phyloP scores from a whole-genome alignment of 2,888 invertebrate genomes.

The Tipula unca region DNA sequence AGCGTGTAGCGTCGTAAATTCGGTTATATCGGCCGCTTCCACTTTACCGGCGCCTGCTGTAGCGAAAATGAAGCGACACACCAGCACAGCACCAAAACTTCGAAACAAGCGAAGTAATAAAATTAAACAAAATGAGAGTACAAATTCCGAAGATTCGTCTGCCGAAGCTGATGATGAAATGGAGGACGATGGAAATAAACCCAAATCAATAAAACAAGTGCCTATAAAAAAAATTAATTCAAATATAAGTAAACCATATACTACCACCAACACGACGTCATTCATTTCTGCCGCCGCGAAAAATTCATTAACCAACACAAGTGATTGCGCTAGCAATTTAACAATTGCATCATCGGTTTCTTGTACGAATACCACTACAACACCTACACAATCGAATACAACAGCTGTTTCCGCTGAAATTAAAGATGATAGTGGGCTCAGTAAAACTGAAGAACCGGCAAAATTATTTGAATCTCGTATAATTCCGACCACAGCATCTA shows the following conservation, averaged over 20 bases:
- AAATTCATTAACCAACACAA: not conserved
- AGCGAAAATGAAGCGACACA: not conserved
- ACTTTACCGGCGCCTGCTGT: not conserved
- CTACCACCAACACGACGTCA: not conserved
- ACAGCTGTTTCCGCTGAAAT: not conserved
- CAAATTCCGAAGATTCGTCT: conserved; percentile 51
- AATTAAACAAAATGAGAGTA: conserved; percentile 30
- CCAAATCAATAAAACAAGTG: conserved; percentile 15
- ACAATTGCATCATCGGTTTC: not conserved
- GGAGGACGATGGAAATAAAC: conserved; percentile 37
- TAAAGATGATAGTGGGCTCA: not conserved
- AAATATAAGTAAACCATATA: not conserved
- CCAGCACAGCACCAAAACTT: conserved; percentile 34
- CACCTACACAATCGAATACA: not conserved
- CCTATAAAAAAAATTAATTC: conserved; percentile 17
- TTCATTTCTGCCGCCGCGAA: not conserved
- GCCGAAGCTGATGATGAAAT: conserved; percentile 60
- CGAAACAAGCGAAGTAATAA: conserved; percentile 32
- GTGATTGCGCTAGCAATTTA: not conserved
- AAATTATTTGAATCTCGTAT: not conserved
- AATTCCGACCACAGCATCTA: not conserved
- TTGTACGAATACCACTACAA: not conserved
- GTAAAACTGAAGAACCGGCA: not conserved
- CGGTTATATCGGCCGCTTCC: not conserved
- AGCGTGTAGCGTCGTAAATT: not conserved